These are phyloP conservation scores for Diabrotica undecimpunctata DNA, from an alignment of 1,140 invertebrate genomes.

Conservation along the genomic window DNA sequence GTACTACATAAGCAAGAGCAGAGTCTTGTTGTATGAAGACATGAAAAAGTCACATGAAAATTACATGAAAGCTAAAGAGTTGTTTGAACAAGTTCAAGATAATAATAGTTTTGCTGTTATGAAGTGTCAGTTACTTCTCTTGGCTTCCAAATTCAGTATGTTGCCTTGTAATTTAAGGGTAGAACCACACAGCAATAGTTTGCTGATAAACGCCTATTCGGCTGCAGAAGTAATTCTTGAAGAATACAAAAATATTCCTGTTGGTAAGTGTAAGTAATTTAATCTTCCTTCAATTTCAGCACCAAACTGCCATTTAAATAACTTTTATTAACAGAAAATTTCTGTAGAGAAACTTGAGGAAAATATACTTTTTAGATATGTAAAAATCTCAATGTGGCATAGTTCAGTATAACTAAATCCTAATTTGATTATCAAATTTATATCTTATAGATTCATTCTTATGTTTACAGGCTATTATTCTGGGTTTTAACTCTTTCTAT, in stretches of 20 bases:
- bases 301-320: too few species aligned
- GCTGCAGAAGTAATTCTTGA: slow-evolving; percentile 8
- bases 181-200: slow-evolving; percentile 7
- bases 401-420: too few species aligned
- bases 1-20: slow-evolving; percentile 16
- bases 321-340: too few species aligned
- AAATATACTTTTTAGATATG: too few species aligned
- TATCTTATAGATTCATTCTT: too few species aligned
- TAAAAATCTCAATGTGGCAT: too few species aligned
- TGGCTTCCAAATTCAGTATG: slow-evolving; percentile 10
- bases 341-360: too few species aligned
- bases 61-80: not conserved
- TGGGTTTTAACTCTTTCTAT: too few species aligned
- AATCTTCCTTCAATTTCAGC: too few species aligned
- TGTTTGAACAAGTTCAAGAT: slow-evolving; percentile 1
- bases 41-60: not conserved
- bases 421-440: too few species aligned
- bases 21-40: slow-evolving; percentile 1
- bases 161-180: slow-evolving; percentile 11
- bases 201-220: slow-evolving; percentile 5
- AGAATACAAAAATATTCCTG: not conserved
- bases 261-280: not conserved
- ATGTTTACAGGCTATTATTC: too few species aligned
- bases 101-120: not conserved
- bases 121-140: slow-evolving; percentile 4